Conservation (phyloP, 2,888 invertebrate genomes). For the Melanotus villosus region DNA sequence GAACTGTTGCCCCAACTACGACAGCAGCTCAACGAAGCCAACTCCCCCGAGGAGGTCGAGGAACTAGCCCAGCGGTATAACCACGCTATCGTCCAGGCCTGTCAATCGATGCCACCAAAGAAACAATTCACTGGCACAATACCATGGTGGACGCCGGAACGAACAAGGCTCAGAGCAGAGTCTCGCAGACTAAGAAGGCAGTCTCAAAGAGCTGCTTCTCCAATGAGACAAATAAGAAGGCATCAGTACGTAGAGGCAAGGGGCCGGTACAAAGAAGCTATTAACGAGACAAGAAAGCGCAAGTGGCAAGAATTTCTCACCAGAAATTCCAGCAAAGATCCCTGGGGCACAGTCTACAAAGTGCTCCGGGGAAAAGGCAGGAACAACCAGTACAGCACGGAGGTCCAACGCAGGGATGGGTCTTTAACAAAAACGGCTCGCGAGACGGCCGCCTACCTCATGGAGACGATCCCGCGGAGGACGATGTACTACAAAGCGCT, state of each 20-base stretch:
- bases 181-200: slow-evolving; percentile 5
- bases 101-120: slow-evolving; percentile 29
- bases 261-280: slow-evolving; percentile 17
- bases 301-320: slow-evolving; percentile 37
- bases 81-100: slow-evolving; percentile 13
- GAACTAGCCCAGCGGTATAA: slow-evolving; percentile 1
- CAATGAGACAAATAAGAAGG: too few relatives aligned
- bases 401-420: background rate
- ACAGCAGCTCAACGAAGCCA: background rate
- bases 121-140: slow-evolving; percentile 21
- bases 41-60: background rate
- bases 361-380: slow-evolving; percentile 4
- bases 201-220: slow-evolving; percentile 8
- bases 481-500: background rate
- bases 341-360: slow-evolving; percentile 42
- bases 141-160: slow-evolving; percentile 44
- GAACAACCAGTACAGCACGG: background rate
- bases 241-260: background rate
- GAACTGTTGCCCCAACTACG: background rate
- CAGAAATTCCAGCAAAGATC: slow-evolving; percentile 22
- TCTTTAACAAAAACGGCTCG: too few relatives aligned
- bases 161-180: slow-evolving; percentile 13
- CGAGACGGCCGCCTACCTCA: too few relatives aligned
- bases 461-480: too few relatives aligned
- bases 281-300: background rate